Base-by-base conservation (phyloP, 2,888 invertebrate species). In the Zaprionus obscuricornis region DNA sequence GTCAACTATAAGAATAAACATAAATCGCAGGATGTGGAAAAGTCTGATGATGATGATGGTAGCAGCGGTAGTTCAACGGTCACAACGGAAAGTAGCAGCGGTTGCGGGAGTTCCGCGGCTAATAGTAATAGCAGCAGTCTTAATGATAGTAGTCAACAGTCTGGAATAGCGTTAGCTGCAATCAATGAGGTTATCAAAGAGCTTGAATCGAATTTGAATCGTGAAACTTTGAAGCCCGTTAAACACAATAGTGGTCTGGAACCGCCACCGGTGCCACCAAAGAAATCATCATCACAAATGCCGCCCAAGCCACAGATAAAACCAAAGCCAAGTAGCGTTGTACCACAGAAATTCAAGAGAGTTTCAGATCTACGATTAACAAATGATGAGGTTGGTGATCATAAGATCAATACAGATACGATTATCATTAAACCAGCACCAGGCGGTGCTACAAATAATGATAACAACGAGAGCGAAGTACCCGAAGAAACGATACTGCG, bases 1-100 rank as follows among this genome's bases (percentile, higher is more conserved):
- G 91, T 96, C 79, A 93, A 94, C 70, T 93, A 93, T 74, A 94
- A 94, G 88, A 94, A 93, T 89, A 93, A 93, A 37, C 94, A 94
- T 83, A 93, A 93, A 88, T 94, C 94, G 73, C 93, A 93, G 86
- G 91, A 91, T 58, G 62, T 87, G 14, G 90, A 90, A 36, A 88
- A 88, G 7, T 88, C 86, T 1, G 89, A 88, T 8, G 89, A 89
- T 45, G 87, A 87, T 40, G 92, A 92, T 58, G 92, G 92, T n/a
- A n/a, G n/a, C 56, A 74, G 79, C 24, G 82, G 82, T 20, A 86
- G 76, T 17, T 87, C 82, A 10, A 85, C 82, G 16, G 70, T 75
- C 39, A 79, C 82, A 5, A n/a, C n/a, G n/a, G 83, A 79, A 18
- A 85, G 77, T 34, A 85, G 84, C 47, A 84, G 81, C 27, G 76